Evolutionary conservation across 2,113 vertebrate species (phyloP).

Genomic region (Oreocharis arfaki): DNA sequence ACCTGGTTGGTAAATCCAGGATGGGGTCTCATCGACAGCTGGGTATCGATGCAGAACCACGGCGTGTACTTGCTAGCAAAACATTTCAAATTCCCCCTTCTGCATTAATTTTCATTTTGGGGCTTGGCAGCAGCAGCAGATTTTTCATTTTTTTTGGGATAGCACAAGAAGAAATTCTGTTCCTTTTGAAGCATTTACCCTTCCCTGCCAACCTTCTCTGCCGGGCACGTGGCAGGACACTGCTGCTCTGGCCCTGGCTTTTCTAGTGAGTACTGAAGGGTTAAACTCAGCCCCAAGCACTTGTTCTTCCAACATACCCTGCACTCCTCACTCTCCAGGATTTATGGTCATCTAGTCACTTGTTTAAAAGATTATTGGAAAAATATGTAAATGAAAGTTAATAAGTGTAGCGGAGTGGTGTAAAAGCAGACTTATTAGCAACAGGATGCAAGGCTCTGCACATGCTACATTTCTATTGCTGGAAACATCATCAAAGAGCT

Average conservation of each 20-base stretch:
- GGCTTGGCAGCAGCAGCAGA: not conserved
- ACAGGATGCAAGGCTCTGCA: conserved; percentile 9
- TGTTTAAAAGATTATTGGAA: conserved; percentile 48
- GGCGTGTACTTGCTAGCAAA: not conserved
- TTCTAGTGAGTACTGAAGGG: not conserved
- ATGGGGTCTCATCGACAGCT: not conserved
- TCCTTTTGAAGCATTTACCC: not conserved
- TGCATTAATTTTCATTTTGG: not conserved
- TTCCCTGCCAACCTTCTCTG: not conserved
- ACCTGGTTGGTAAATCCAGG: not conserved
- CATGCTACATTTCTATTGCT: conserved; percentile 38
- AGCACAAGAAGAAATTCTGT: not conserved
- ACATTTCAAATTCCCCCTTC: not conserved
- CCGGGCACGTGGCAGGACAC: not conserved
- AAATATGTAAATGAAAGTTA: conserved; percentile 65
- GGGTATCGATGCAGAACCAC: not conserved
- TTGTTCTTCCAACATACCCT: not conserved
- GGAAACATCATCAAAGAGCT: conserved; percentile 42
- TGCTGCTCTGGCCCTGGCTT: not conserved
- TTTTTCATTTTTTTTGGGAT: not conserved
- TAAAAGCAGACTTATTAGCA: conserved; percentile 39
- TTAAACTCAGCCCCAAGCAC: conserved; percentile 13
- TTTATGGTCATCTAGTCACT: conserved; percentile 37
- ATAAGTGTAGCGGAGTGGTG: conserved; percentile 10
- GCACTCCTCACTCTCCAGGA: not conserved